Base-by-base conservation (phyloP, 2,797 vertebrate species). In the Thunnus albacares region DNA sequence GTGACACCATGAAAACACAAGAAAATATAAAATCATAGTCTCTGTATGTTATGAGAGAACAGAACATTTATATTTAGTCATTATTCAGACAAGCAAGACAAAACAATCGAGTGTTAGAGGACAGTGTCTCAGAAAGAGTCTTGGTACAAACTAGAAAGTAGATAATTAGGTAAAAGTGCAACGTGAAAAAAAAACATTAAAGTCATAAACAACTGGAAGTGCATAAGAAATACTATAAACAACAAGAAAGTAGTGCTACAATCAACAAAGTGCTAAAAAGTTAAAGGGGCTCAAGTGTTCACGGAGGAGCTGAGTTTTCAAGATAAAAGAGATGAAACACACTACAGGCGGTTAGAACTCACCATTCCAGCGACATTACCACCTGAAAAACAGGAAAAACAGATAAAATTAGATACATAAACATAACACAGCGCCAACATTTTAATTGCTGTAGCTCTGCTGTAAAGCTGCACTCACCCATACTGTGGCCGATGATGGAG, bases 401-500 rank as follows among this genome's bases (percentile, higher is more conserved):
- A 77, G 14, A 20, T 17, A 20, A 51, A 17, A 30, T 9, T 3
- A 11, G 12, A 41, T 0, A 45, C 14, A 52, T 79, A 53, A 67
- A 77, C 47, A 56, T 51, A 66, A 72, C 30, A 30, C 2, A 35
- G 0, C 1, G 60, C 7, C 51, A 49, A 68, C 5, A 58, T 62
- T 67, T 61, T 1, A 52, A 53, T 22, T 17, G 58, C 33, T 73
- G 2, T 47, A 18, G n/a, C 65, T 58, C 18, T 60, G 43, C 56
- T 30, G 55, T 66, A 26, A 47, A 52, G 74, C 52, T 65, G 79
- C 58, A 82, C 97, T 98, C 95, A 99, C 98, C 97, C 93, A 98
- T 97, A 85, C 98, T 99, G 94, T 99, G 98, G 82, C 95, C 96
- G 71, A 99, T 90, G 86, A 99, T 90, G 69, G 96, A 97, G 92